Conservation (phyloP, 2,888 invertebrate species). For the Ectobius pallidus region DNA sequence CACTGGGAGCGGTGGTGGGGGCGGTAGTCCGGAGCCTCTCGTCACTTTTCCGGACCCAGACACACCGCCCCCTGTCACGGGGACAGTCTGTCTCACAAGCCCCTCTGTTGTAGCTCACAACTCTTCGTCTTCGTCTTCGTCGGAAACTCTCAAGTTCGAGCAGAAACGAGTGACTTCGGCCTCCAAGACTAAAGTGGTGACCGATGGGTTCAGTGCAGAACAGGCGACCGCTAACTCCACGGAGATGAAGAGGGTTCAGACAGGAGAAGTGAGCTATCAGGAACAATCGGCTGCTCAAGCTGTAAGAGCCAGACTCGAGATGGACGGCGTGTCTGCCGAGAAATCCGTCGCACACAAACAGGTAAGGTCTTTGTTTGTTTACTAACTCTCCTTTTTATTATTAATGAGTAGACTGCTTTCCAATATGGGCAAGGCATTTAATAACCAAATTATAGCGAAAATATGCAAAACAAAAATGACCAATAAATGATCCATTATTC, state of each 20-base stretch:
- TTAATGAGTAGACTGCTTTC: no score
- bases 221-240: slow-evolving; percentile 74
- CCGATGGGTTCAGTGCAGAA: slow-evolving; percentile 82
- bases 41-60: slow-evolving; percentile 84
- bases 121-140: slow-evolving; percentile 43
- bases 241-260: slow-evolving; percentile 75
- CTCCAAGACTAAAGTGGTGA: slow-evolving; percentile 77
- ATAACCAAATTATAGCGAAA: no score
- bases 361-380: slow-evolving; percentile 62
- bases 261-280: slow-evolving; percentile 60
- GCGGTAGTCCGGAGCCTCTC: slow-evolving; percentile 64
- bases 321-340: slow-evolving; percentile 85
- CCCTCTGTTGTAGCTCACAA: slow-evolving; percentile 46
- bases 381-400: no score
- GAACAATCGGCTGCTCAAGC: slow-evolving; percentile 69
- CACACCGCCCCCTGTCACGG: slow-evolving; percentile 61
- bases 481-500: no score
- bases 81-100: slow-evolving; percentile 54
- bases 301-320: slow-evolving; percentile 76
- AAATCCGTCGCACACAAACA: slow-evolving; percentile 83
- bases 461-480: no score
- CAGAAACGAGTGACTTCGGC: slow-evolving; percentile 83
- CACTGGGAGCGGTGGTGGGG: slow-evolving; percentile 45
- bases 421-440: no score
- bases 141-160: slow-evolving; percentile 79